Percentiles rank a stretch among this genome's conserved stretches.
Conservation (phyloP, 2,797 vertebrate genomes). For the Scolopax rusticola region DNA sequence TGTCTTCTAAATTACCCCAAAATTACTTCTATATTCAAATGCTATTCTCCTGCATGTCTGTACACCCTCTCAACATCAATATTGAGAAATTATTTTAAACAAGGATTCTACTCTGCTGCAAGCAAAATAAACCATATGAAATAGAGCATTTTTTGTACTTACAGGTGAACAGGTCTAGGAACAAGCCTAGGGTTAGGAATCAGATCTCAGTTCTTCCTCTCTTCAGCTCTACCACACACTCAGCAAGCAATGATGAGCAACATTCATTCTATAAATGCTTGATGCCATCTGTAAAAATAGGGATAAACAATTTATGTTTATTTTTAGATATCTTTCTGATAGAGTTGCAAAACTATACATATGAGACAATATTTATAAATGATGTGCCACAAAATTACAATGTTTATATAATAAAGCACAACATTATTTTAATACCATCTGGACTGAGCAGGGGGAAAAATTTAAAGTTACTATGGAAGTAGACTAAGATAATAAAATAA, state of each 20-base stretch:
- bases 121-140: neutral
- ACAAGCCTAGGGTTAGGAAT: neutral
- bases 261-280: neutral
- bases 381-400: neutral
- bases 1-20: neutral
- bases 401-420: neutral
- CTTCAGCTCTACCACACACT: neutral
- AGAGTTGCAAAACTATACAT: neutral
- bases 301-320: neutral
- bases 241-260: neutral
- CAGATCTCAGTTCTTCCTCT: neutral
- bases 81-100: neutral
- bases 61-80: neutral
- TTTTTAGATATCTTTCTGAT: neutral
- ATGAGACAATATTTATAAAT: neutral
- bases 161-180: neutral
- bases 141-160: neutral
- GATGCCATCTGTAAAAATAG: neutral
- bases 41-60: neutral
- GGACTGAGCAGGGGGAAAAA: neutral
- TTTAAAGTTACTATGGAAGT: neutral
- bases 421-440: neutral
- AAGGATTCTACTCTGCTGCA: neutral
- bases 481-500: neutral
- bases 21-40: neutral